These are phyloP conservation scores for Galerucella nymphaeae DNA, from an alignment of 2,888 invertebrate species.

Conservation along the genomic window DNA sequence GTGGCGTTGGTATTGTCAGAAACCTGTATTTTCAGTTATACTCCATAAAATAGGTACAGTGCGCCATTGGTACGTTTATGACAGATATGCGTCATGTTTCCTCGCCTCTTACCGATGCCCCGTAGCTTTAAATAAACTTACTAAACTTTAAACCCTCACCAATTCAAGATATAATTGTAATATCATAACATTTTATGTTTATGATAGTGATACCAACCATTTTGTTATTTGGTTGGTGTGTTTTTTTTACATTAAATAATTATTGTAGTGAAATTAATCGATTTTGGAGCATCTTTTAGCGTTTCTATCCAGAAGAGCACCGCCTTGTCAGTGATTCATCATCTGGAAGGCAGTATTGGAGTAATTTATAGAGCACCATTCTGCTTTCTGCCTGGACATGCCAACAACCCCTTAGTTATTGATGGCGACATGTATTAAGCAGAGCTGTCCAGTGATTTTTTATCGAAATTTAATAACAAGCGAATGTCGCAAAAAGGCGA, in stretches of 20 bases:
- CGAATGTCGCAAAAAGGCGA: slow-evolving; percentile 53
- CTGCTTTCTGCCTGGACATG: slow-evolving; percentile 44
- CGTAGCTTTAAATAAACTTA: too few relatives aligned
- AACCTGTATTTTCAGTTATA: too few relatives aligned
- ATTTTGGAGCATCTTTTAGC: slow-evolving; percentile 22
- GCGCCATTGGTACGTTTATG: too few relatives aligned
- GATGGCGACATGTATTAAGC: slow-evolving; percentile 63
- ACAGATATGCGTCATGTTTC: too few relatives aligned
- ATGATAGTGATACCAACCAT: too few relatives aligned
- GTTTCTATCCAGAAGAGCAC: slow-evolving; percentile 22
- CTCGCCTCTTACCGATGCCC: too few relatives aligned
- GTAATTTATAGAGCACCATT: slow-evolving; percentile 50
- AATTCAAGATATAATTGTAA: too few relatives aligned
- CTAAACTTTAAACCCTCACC: too few relatives aligned
- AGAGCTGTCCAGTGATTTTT: slow-evolving; percentile 60
- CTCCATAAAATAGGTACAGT: too few relatives aligned
- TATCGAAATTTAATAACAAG: slow-evolving; percentile 60
- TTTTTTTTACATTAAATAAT: neutral
- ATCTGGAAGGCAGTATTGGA: slow-evolving; percentile 46
- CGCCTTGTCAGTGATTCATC: slow-evolving; percentile 51
- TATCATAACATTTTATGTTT: too few relatives aligned
- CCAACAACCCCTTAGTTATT: slow-evolving; percentile 60
- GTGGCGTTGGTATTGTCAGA: too few relatives aligned
- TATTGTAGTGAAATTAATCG: neutral
- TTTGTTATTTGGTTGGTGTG: neutral